phyloP scores from a whole-genome alignment of 2,888 invertebrate species.

The Drosophila antonietae region DNA sequence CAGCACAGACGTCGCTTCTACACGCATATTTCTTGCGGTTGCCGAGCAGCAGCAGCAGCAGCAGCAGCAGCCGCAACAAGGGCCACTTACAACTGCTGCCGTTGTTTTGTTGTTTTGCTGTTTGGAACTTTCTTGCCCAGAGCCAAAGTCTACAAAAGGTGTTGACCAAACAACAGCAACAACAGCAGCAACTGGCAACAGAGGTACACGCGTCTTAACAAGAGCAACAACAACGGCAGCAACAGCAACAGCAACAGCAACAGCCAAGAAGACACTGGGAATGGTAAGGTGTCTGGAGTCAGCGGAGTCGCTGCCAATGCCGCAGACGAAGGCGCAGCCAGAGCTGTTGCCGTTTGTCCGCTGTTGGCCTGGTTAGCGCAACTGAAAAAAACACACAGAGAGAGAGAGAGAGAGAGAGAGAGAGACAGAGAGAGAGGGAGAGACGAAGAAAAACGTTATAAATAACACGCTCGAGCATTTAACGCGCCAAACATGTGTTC shows the following conservation, averaged over 20 bases:
- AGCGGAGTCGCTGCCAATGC: constrained; percentile 25
- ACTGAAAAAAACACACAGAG: not conserved
- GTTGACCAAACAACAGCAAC: constrained; percentile 70
- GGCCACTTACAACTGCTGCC: constrained; percentile 76
- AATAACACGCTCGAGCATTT: constrained; percentile 80
- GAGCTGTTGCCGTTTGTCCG: constrained; percentile 24
- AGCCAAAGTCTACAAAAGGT: constrained; percentile 77
- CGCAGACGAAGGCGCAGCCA: constrained; percentile 20
- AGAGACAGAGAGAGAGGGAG: not conserved
- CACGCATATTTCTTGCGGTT: constrained; percentile 74
- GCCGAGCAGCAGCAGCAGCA: constrained; percentile 33
- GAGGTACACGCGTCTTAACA: constrained; percentile 47
- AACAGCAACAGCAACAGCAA: constrained; percentile 25
- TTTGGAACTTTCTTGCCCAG: constrained; percentile 63
- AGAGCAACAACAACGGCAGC: constrained; percentile 32
- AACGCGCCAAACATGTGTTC: constrained; percentile 82
- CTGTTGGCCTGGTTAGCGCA: constrained; percentile 60
- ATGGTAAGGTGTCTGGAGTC: constrained; percentile 48
- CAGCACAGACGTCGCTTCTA: constrained; percentile 29
- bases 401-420: not conserved
- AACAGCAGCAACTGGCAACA: constrained; percentile 49
- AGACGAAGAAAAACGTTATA: constrained; percentile 68
- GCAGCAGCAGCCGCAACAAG: constrained; percentile 35
- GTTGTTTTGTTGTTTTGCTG: constrained; percentile 36
- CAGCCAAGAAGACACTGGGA: constrained; percentile 38